Percentiles rank a stretch among this genome's conserved stretches.
These are phyloP conservation scores for Proteles cristata DNA, from an alignment of 2,113 vertebrate genomes.

Conservation along the genomic window DNA sequence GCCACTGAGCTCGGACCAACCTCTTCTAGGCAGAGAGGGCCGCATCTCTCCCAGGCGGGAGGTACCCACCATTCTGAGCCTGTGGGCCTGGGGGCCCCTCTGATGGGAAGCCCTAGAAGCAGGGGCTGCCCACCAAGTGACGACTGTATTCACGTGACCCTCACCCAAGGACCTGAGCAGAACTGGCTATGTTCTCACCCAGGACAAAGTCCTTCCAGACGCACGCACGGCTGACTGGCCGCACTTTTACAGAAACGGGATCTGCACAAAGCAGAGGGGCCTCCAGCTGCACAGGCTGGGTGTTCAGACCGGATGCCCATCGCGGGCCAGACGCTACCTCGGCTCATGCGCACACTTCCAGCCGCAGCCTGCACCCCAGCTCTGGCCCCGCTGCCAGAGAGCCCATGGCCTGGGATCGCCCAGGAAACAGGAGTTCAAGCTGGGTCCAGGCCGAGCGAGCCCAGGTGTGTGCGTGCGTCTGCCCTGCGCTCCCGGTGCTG, in stretches of 20 bases:
- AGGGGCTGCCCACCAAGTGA: rapidly evolving
- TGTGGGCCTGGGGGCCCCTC: too few species aligned
- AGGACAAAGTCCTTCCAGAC: not conserved
- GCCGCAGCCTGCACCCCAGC: rapidly evolving
- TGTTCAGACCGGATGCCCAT: rapidly evolving
- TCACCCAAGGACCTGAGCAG: rapidly evolving
- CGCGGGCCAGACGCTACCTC: rapidly evolving
- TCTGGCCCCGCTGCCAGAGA: rapidly evolving
- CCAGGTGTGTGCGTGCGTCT: rapidly evolving
- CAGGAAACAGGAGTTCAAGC: rapidly evolving
- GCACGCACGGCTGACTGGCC: rapidly evolving
- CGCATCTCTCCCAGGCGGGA: not conserved
- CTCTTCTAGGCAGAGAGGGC: rapidly evolving
- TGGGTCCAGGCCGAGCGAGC: rapidly evolving
- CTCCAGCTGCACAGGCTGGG: not conserved
- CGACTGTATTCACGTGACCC: rapidly evolving
- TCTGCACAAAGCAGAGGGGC: rapidly evolving
- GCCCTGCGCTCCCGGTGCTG: rapidly evolving
- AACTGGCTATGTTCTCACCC: rapidly evolving
- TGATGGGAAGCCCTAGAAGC: not conserved
- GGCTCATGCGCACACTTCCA: rapidly evolving
- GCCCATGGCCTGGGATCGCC: rapidly evolving
- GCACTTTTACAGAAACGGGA: rapidly evolving
- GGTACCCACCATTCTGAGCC: not conserved
- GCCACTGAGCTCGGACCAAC: not conserved